A percentile compares a stretch with the other conserved stretches of the same genome.
phyloP scores from a whole-genome alignment of 2,113 vertebrate genomes.

The Daboia siamensis region DNA sequence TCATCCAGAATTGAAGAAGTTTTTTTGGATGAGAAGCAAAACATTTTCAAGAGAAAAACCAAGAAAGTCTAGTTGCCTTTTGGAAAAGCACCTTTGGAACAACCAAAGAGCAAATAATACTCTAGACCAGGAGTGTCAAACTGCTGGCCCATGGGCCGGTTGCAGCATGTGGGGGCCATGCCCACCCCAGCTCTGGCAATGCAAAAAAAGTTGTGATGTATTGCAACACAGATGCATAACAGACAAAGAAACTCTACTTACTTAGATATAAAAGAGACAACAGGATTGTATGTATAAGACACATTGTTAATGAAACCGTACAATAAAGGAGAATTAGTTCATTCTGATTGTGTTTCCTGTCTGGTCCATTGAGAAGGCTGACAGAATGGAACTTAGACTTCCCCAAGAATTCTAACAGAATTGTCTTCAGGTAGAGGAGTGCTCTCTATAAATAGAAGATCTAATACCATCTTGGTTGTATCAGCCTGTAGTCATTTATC shows the following conservation, averaged over 20 bases:
- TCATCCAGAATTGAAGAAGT: background rate
- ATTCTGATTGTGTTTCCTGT: background rate
- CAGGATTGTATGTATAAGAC: background rate
- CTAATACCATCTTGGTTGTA: background rate
- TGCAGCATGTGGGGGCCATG: too few relatives aligned
- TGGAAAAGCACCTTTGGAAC: background rate
- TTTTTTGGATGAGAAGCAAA: background rate
- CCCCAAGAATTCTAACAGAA: background rate
- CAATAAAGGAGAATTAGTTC: background rate
- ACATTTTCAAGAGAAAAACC: background rate
- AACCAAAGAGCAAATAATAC: background rate
- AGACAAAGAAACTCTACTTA: background rate
- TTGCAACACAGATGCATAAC: background rate
- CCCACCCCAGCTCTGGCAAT: too few relatives aligned
- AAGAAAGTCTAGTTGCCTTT: background rate
- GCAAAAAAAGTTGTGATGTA: too few relatives aligned
- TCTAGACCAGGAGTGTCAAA: background rate
- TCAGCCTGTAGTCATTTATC: background rate
- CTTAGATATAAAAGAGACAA: background rate
- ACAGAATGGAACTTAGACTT: background rate
- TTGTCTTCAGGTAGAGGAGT: background rate
- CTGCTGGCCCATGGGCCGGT: too few relatives aligned
- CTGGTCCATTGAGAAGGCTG: background rate
- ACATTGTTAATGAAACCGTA: background rate
- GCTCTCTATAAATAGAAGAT: background rate